Evolutionary conservation across 2,797 vertebrate species (phyloP).

Genomic region (Telmatherina bonti): DNA sequence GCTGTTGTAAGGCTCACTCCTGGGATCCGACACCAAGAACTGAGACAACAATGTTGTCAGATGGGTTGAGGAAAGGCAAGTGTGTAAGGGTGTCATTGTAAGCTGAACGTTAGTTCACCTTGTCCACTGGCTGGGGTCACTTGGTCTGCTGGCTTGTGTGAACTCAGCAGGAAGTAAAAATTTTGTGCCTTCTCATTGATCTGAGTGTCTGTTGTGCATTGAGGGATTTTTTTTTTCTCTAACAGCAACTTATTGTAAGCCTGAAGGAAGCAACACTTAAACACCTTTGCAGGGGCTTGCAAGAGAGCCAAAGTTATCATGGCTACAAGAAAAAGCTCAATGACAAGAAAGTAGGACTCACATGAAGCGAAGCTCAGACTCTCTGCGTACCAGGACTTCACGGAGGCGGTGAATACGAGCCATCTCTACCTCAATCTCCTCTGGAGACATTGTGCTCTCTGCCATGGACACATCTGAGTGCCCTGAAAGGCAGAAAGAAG

Average conservation of each 20-base stretch:
- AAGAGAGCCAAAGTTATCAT: conserved; percentile 10
- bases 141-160: too few relatives aligned
- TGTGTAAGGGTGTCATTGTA: too few relatives aligned
- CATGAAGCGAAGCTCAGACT: conserved; percentile 99
- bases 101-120: too few relatives aligned
- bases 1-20: too few relatives aligned
- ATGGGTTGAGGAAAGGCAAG: too few relatives aligned
- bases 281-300: conserved; percentile 2
- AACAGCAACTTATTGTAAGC: conserved; percentile 1
- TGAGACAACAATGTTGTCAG: too few relatives aligned
- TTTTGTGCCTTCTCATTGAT: too few relatives aligned
- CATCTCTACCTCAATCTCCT: conserved; percentile 98
- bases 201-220: too few relatives aligned
- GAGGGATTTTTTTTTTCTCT: too few relatives aligned
- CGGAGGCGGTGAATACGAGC: conserved; percentile 94
- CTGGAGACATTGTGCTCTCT: conserved; percentile 95
- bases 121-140: too few relatives aligned
- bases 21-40: too few relatives aligned
- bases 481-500: conserved; percentile 71
- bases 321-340: conserved; percentile 22
- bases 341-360: conserved; percentile 77
- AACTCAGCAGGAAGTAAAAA: too few relatives aligned
- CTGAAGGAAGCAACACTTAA: conserved; percentile 4
- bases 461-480: conserved; percentile 97
- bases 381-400: conserved; percentile 95